These are phyloP conservation scores for Alcedo atthis DNA, from an alignment of 2,797 vertebrate genomes.

Conservation along the genomic window DNA sequence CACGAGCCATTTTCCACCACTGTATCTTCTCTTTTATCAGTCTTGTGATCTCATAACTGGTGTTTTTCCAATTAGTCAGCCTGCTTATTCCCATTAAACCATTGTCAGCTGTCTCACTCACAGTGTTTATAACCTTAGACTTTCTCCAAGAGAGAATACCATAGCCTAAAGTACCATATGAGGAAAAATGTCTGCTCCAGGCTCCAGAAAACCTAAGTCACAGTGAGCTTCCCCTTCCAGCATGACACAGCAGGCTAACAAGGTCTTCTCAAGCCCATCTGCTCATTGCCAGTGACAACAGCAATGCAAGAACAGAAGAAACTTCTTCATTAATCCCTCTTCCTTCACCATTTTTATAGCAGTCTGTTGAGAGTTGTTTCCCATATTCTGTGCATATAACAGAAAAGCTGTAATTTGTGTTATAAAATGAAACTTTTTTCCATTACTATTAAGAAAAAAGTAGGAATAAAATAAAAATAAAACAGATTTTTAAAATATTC, in stretches of 20 bases:
- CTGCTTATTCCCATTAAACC: not conserved
- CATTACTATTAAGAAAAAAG: not conserved
- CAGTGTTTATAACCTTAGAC: not conserved
- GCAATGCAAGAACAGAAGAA: not conserved
- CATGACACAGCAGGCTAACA: not conserved
- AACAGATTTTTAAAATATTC: not conserved
- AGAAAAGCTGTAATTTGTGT: not conserved
- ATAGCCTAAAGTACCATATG: accelerated
- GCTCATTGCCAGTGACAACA: not conserved
- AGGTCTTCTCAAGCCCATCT: not conserved
- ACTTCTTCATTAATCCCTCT: not conserved
- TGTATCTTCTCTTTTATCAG: not conserved
- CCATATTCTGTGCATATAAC: not conserved
- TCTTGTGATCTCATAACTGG: not conserved
- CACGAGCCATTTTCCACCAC: not conserved
- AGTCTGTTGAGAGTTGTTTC: not conserved
- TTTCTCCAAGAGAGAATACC: not conserved
- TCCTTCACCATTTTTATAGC: not conserved
- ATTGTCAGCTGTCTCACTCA: not conserved
- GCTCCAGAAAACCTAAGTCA: not conserved
- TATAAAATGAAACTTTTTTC: not conserved
- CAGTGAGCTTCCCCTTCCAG: not conserved
- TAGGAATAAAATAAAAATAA: not conserved
- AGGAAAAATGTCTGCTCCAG: not conserved
- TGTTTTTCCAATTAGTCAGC: not conserved